Base-by-base conservation (phyloP, 1,140 invertebrate species). In the Dendroctonus ponderosae region DNA sequence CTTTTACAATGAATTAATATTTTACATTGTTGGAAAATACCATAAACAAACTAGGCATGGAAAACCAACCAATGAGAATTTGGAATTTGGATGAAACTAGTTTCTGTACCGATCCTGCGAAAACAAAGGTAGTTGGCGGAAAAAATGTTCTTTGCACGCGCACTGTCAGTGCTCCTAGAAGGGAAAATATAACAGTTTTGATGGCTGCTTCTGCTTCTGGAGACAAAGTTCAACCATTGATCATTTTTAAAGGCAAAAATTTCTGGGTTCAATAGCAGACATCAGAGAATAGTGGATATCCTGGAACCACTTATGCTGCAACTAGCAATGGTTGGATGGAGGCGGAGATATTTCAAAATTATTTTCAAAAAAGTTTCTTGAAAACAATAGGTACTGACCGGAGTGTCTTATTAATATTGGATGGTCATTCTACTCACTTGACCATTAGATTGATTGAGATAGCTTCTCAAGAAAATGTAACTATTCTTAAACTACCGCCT, bases 401-500 rank as follows among this genome's bases (percentile, higher is more conserved):
- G 41, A 75, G 73, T 40, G 67, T 74, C 42, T 40, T 77, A 48
- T 49, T 77, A 46, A 68, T 79, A 74, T 78, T 75, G 71, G 77
- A 79, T 71, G 77, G 74, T 8, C 76, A 79, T 68, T 61, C 61
- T 46, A 74, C 66, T 37, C 77, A 79, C 65, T 63, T 79, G 11
- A 69, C 54, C 49, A 62, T 72, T 42, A 69, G 71, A 60, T 52
- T 77, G 12, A 71, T 77, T 53, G 66, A 76, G 49, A 64, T 64
- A 62, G 75, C 77, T 51, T 11, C 7, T 51, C 7, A 51, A 51
- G 7, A 8, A n/a, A 14, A 1, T 11, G 14, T 75, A 82, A 54
- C 75, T 74, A 70, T 80, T 82, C 54, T 80, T 80, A 14, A 79
- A 82, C 52, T 80, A 81, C 58, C 78, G 84, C 63, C 84, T 82